Conservation (phyloP, 2,113 vertebrate genomes). For the Corvus hawaiiensis region DNA sequence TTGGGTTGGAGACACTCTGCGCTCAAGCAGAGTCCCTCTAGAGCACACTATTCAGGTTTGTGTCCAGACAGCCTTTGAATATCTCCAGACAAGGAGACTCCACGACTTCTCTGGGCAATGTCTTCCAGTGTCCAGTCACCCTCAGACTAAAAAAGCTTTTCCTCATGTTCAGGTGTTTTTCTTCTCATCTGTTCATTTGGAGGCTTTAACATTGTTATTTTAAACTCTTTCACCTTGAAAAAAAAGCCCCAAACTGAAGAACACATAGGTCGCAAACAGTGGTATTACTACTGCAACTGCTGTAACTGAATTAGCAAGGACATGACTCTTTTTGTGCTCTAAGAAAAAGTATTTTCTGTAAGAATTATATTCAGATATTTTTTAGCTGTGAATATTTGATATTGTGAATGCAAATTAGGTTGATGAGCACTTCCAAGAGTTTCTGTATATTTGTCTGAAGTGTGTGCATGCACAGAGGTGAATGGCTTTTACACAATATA, state of each 20-base stretch:
- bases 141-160: not conserved
- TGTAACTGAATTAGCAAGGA: not conserved
- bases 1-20: not conserved
- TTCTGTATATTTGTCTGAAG: not conserved
- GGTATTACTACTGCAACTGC: not conserved
- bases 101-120: not conserved
- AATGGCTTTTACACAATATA: not conserved
- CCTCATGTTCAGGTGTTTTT: not conserved
- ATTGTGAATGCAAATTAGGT: not conserved
- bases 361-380: not conserved
- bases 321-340: not conserved
- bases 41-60: not conserved
- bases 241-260: not conserved
- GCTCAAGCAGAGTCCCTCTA: not conserved
- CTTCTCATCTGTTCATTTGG: not conserved
- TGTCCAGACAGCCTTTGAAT: not conserved
- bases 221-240: not conserved
- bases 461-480: not conserved
- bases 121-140: not conserved
- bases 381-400: not conserved
- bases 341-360: not conserved
- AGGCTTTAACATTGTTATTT: not conserved
- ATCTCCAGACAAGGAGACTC: not conserved
- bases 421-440: not conserved
- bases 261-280: rapidly evolving